Evolutionary conservation across 2,113 vertebrate genomes (phyloP), one percentile per base, ranked within the genome.

Genomic region (Cavia porcellus): DNA sequence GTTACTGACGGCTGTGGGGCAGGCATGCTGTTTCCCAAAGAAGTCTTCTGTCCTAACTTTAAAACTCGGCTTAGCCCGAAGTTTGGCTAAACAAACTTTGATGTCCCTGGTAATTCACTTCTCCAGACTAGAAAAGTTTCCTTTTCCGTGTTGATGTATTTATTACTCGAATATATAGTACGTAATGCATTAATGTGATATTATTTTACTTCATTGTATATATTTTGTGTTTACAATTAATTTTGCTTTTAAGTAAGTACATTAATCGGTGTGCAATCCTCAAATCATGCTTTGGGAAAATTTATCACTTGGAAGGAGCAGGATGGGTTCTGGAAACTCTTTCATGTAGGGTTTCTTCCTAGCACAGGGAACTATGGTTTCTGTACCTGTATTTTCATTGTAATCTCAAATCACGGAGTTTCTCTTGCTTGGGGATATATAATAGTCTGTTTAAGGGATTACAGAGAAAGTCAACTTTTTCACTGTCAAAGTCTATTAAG

Each of bases 401-500:
- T 32, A 64, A 42, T 88, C n/a, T 90, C 57, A 94, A 95, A 25
- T 66, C 68, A 87, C 11, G 3, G 15, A 38, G 14, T 92, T 94
- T 77, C 47, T 96, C 42, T 91, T 81, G 0, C 62, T 95, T 96
- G 22, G 47, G 59, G 64, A 77, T 81, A 85, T 86, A 77, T 90
- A 74, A 94, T 89, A 61, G 70, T 91, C 59, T 92, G n/a, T 35
- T 94, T 88, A 89, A 77, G 20, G 25, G 30, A 62, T 74, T 81
- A 66, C 24, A 62, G 64, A 77, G 52, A 93, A 97, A 95, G 87
- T 80, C 14, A 62, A n/a, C 79, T 84, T 94, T 88, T 86, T 95
- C 61, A 64, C 80, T 86, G 77, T 82, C 42, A 81, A 13, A 94
- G 25, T 70, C 38, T 94, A 28, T 89, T 92, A 55, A 62, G 7